Evolutionary conservation across 1,140 invertebrate genomes (phyloP), one percentile per base, ranked within the genome.

Genomic region (Drosophila persimilis): DNA sequence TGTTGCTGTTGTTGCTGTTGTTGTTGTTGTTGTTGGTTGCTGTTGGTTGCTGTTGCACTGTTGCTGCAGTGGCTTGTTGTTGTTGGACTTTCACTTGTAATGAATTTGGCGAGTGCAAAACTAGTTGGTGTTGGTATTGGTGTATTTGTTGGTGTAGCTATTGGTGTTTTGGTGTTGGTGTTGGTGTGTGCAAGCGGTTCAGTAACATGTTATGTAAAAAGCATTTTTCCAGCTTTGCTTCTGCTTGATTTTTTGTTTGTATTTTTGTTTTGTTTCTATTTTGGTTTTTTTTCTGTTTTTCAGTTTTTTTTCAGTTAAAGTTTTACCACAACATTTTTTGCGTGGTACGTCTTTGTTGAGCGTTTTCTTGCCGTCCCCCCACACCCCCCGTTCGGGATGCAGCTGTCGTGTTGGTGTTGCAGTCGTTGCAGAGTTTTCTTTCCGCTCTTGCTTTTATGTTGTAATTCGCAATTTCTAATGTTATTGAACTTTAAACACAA

Each of bases 131-230:
- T 29, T 22, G 54, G 41, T 29, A 35, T 13, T 51, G 60, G 31
- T 60, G 55, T 35, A 26, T 29, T 47, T 73, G 41, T 46, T 57
- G 52, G n/a, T 65, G 54, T 44, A 66, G 51, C 24, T 5, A 24
- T 24, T 39, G 9, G 3, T 3, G 31, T 35, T n/a, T 62, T 59
- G 63, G 41, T 66, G 57, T 31, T 73, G 59, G 35, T 77, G 74
- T 54, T 73, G 73, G 48, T 72, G 52, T 88, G 80, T 71, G 75
- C 51, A 65, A 73, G 81, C 80, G 85, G 89, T 90, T 90, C 89
- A 90, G 90, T 90, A 90, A 90, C 89, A 90, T 90, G 89, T 90
- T 90, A 90, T 90, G 89, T 90, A 90, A 90, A 90, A 90, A 90
- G 76, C 75, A 81, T 90, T 90, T 90, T 90, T 73, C 72, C 84